phyloP scores from a whole-genome alignment of 2,888 invertebrate species.

The Oscheius sp. region DNA sequence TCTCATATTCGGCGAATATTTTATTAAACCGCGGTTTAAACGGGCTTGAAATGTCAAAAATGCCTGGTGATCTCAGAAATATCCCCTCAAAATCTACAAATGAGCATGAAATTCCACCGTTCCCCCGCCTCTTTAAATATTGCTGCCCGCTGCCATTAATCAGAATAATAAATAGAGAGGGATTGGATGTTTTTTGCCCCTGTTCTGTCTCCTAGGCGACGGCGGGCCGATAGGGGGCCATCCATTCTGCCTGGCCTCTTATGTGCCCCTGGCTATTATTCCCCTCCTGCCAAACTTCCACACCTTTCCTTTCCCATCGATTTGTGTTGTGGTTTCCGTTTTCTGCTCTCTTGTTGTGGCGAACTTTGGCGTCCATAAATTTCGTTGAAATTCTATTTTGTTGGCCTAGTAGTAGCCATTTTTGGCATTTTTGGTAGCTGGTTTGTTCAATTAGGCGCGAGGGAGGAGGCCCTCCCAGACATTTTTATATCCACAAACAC shows the following conservation, averaged over 20 bases:
- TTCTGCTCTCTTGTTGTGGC: not conserved
- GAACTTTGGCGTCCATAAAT: not conserved
- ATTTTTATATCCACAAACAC: not conserved
- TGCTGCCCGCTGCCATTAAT: too few species aligned
- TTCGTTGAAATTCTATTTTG: too few species aligned
- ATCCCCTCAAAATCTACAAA: too few species aligned
- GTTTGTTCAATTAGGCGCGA: constrained; percentile 5
- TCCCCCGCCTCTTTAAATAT: too few species aligned
- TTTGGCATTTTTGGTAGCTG: not conserved
- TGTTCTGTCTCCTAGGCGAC: not conserved
- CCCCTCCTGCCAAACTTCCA: not conserved
- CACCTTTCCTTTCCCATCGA: not conserved
- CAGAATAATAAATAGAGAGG: too few species aligned
- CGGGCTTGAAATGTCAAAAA: too few species aligned
- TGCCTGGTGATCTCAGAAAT: too few species aligned
- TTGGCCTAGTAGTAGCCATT: not conserved
- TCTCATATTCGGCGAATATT: too few species aligned
- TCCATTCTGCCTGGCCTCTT: not conserved
- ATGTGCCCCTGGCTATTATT: not conserved
- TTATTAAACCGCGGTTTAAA: too few species aligned
- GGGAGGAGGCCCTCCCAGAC: not conserved
- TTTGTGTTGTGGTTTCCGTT: too few species aligned
- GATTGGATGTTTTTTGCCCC: too few species aligned
- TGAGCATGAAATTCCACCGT: too few species aligned
- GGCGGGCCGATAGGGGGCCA: not conserved